Conservation (phyloP, 2,113 vertebrate genomes). For the Astur gentilis region DNA sequence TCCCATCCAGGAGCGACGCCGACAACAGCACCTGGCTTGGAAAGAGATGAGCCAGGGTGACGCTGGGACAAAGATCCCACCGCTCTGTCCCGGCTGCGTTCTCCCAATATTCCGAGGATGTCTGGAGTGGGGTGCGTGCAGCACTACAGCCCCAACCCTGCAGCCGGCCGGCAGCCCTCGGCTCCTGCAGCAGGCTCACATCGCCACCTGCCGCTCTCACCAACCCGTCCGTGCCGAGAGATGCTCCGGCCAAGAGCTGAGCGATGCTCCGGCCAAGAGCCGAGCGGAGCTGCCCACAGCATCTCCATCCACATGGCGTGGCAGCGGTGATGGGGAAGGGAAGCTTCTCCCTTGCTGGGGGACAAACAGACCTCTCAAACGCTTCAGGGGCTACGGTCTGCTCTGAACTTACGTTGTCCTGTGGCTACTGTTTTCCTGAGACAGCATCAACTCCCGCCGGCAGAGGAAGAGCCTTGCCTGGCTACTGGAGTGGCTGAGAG, state of each 20-base stretch:
- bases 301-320: no score
- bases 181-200: background rate
- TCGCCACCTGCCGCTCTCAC: constrained; percentile 8
- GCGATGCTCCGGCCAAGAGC: no score
- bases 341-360: background rate
- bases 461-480: background rate
- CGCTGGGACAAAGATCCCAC: background rate
- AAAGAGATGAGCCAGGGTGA: background rate
- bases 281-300: background rate
- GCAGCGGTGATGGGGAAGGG: background rate
- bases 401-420: background rate
- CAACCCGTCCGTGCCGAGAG: accelerated
- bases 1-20: accelerated
- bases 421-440: background rate
- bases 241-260: background rate
- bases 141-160: background rate
- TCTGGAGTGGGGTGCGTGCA: accelerated
- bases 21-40: background rate
- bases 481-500: background rate
- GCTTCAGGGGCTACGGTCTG: no score
- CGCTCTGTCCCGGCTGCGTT: accelerated
- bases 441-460: background rate
- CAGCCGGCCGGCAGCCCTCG: no score
- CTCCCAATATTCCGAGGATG: accelerated
- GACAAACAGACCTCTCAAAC: no score